These are phyloP conservation scores for Zoanthus solanderi DNA, from an alignment of 92 coral and sea anemone species.

Conservation along the genomic window DNA sequence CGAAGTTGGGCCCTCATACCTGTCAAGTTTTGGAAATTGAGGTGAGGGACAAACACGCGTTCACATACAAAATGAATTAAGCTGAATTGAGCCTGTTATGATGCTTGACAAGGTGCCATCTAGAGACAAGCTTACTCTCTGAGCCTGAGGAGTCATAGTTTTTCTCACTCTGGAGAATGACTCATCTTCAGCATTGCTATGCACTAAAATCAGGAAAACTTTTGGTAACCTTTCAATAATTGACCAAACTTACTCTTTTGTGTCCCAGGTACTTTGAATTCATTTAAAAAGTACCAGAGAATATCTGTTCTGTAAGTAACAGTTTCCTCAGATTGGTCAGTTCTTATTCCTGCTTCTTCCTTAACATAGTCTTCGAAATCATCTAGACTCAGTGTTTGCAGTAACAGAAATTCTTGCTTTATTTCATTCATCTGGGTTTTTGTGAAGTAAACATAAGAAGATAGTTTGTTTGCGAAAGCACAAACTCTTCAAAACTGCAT, in stretches of 20 bases:
- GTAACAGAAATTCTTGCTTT: constrained; percentile 21
- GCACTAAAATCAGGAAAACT: not conserved
- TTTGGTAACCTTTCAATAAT: constrained; percentile 21
- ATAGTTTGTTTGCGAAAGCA: not conserved
- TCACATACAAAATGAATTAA: not conserved
- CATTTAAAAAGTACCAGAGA: constrained; percentile 33
- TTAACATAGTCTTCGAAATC: not conserved
- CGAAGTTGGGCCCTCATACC: not conserved
- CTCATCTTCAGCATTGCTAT: constrained; percentile 48
- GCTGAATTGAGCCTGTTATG: not conserved
- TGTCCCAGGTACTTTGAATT: not conserved
- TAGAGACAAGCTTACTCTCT: constrained; percentile 12
- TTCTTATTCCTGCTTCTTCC: constrained; percentile 27
- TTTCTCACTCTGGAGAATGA: constrained; percentile 10
- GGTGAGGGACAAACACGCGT: not conserved
- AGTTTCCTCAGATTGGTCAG: constrained; percentile 2
- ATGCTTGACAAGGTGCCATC: constrained; percentile 38
- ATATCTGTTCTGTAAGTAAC: constrained; percentile 24
- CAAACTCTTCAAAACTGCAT: not conserved
- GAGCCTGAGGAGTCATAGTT: constrained; percentile 21
- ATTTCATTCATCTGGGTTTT: constrained; percentile 5
- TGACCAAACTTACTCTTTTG: constrained; percentile 22
- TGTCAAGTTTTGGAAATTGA: not conserved
- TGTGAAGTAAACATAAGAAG: not conserved
- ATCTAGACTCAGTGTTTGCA: constrained; percentile 12